phyloP scores from a whole-genome alignment of 2,888 invertebrate species.

The Sphaerophoria rueppellii region DNA sequence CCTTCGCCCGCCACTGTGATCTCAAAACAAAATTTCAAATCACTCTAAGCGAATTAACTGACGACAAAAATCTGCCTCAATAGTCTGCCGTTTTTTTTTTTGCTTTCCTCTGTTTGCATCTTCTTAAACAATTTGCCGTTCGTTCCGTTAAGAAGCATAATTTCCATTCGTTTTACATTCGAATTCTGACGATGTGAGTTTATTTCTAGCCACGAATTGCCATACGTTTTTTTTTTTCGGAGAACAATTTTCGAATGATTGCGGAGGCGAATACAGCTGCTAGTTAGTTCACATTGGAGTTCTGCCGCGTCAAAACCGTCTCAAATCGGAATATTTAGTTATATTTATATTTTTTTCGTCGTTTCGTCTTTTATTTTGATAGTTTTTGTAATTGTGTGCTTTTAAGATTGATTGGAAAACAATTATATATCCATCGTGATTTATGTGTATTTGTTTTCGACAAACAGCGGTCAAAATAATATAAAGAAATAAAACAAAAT shows the following conservation, averaged over 20 bases:
- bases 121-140: slow-evolving; percentile 37
- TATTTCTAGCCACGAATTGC: slow-evolving; percentile 69
- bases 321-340: slow-evolving; percentile 30
- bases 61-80: slow-evolving; percentile 51
- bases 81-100: slow-evolving; percentile 50
- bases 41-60: slow-evolving; percentile 21
- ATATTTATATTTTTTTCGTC: not conserved
- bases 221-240: slow-evolving; percentile 57
- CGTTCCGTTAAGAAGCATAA: slow-evolving; percentile 48
- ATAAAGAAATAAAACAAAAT: not conserved
- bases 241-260: slow-evolving; percentile 63
- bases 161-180: slow-evolving; percentile 69
- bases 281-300: slow-evolving; percentile 71
- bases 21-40: not conserved
- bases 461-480: not conserved
- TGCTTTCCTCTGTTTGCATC: slow-evolving; percentile 37
- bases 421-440: slow-evolving; percentile 13
- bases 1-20: not conserved
- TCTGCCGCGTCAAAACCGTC: slow-evolving; percentile 65
- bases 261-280: slow-evolving; percentile 73
- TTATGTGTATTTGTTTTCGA: not conserved
- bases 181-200: slow-evolving; percentile 65
- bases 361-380: not conserved
- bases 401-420: slow-evolving; percentile 33
- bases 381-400: slow-evolving; percentile 6